A percentile compares a stretch with the other conserved stretches of the same genome.
Conservation (phyloP, 2,113 vertebrate species). For the Acanthisitta chloris region DNA sequence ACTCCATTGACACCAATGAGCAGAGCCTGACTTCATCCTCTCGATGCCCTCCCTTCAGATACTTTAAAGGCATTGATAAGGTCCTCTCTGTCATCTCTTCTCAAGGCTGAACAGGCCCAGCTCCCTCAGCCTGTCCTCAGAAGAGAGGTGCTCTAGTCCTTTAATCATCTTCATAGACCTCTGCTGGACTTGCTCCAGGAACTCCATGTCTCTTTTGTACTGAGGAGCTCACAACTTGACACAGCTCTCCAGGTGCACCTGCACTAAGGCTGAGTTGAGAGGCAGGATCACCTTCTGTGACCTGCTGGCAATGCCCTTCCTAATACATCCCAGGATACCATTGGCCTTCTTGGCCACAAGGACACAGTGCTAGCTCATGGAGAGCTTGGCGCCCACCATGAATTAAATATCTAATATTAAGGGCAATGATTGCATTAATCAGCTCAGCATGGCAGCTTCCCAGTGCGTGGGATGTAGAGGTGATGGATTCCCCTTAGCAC, state of each 20-base stretch:
- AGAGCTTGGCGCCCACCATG: background rate
- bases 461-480: background rate
- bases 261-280: background rate
- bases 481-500: background rate
- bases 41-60: background rate
- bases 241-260: background rate
- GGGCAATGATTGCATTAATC: background rate
- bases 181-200: fast-evolving
- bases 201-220: background rate
- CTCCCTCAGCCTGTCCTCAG: background rate
- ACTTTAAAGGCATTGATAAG: background rate
- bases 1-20: too few relatives aligned
- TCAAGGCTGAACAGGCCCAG: background rate
- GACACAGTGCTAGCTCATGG: background rate
- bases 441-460: background rate
- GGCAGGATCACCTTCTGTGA: background rate
- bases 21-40: background rate
- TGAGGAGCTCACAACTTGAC: background rate
- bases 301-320: background rate
- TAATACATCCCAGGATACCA: background rate
- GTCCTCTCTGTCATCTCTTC: background rate
- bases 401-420: background rate
- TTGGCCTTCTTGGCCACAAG: background rate
- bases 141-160: background rate
- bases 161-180: too few relatives aligned